Conservation (phyloP, 2,113 vertebrate species). For the Mormyrus iriodes region DNA sequence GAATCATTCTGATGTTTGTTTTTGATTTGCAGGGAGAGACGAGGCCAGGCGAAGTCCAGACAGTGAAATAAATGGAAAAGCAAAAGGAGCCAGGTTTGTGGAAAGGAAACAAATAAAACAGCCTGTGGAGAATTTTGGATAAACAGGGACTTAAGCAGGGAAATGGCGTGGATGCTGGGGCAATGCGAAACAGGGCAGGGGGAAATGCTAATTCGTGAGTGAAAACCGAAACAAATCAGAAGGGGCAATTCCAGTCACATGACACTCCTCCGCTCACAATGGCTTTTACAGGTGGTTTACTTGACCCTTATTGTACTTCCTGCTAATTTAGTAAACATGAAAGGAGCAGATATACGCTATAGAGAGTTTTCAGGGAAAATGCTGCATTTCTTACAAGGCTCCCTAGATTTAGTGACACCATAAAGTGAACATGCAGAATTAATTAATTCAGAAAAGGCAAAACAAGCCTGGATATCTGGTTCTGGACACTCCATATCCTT, state of each 20-base stretch:
- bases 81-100: not conserved
- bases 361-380: not conserved
- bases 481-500: not conserved
- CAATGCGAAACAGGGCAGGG: not conserved
- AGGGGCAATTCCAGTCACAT: not conserved
- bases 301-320: not conserved
- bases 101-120: not conserved
- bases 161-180: not conserved
- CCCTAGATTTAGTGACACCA: not conserved
- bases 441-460: not conserved
- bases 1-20: slow-evolving; percentile 36
- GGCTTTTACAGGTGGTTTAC: not conserved
- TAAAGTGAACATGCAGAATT: not conserved
- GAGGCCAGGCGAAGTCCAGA: not conserved
- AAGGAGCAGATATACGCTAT: not conserved
- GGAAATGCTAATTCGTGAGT: not conserved
- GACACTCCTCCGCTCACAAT: not conserved
- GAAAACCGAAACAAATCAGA: not conserved
- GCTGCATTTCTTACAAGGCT: not conserved
- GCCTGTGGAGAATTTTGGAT: not conserved
- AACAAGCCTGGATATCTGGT: not conserved
- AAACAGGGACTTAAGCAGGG: not conserved
- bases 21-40: not conserved
- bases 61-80: not conserved
- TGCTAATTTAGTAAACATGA: not conserved